Conservation (phyloP, 2,888 invertebrate species). For the Leuctra nigra region DNA sequence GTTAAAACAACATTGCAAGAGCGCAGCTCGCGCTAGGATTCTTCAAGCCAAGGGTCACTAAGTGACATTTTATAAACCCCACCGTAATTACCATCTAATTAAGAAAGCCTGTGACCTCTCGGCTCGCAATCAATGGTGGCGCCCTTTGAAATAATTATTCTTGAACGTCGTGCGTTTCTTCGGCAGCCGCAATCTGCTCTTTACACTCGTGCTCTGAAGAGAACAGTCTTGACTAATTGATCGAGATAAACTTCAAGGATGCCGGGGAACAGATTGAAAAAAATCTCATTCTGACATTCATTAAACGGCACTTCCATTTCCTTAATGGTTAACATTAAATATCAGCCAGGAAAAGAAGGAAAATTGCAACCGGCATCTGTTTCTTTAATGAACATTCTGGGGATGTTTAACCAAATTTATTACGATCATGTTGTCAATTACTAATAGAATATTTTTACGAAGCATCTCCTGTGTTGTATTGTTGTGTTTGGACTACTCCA, state of each 20-base stretch:
- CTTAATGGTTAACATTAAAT: too few relatives aligned
- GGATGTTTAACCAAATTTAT: too few relatives aligned
- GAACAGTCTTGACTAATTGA: neutral
- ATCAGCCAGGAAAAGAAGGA: too few relatives aligned
- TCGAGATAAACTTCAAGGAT: neutral
- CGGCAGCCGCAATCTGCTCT: neutral
- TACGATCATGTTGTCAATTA: too few relatives aligned
- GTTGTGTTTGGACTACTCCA: too few relatives aligned
- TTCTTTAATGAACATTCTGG: too few relatives aligned
- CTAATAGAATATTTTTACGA: too few relatives aligned
- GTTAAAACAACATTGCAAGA: neutral
- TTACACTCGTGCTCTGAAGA: neutral
- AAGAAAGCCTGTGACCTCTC: neutral
- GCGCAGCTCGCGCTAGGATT: neutral
- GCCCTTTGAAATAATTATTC: neutral
- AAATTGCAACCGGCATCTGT: too few relatives aligned
- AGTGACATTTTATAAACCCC: neutral
- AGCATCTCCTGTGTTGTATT: too few relatives aligned
- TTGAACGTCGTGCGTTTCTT: neutral
- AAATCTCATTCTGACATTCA: neutral
- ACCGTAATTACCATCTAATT: neutral
- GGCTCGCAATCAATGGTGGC: neutral
- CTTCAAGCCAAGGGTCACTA: neutral
- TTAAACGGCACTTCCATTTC: neutral
- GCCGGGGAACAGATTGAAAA: neutral